These are phyloP conservation scores for Dascillus cervinus DNA, from an alignment of 2,888 invertebrate species.

Conservation along the genomic window DNA sequence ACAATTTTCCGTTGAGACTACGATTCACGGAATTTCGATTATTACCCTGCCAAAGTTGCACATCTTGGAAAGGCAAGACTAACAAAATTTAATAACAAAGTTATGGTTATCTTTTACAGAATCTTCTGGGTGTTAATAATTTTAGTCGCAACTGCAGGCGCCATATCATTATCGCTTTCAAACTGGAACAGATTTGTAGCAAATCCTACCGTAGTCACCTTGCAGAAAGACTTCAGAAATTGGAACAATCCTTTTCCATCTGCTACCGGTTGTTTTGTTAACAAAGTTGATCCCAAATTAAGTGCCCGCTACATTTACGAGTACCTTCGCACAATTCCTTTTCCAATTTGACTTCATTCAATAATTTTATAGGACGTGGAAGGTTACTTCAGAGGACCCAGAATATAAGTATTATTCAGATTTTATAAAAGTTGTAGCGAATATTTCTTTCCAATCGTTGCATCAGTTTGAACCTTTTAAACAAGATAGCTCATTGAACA, in stretches of 20 bases:
- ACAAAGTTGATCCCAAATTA: slow-evolving; percentile 35
- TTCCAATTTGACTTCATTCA: no score
- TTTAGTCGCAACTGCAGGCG: slow-evolving; percentile 4
- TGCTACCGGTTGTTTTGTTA: slow-evolving; percentile 48
- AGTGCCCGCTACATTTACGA: slow-evolving; percentile 33
- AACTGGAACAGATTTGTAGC: slow-evolving; percentile 51
- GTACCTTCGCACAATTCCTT: no score
- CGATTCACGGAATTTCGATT: no score
- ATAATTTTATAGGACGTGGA: slow-evolving; percentile 37
- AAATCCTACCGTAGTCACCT: slow-evolving; percentile 55
- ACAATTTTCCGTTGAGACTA: no score
- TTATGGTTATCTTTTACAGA: no score
- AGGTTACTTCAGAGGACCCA: slow-evolving; percentile 36
- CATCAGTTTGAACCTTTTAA: slow-evolving; percentile 37
- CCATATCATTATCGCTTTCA: slow-evolving; percentile 8
- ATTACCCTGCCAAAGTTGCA: no score
- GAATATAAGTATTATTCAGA: slow-evolving; percentile 44
- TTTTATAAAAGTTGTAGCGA: slow-evolving; percentile 43
- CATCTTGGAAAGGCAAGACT: no score
- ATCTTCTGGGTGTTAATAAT: slow-evolving; percentile 21
- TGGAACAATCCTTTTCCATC: slow-evolving; percentile 54
- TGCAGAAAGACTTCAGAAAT: slow-evolving; percentile 55
- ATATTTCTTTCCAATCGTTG: slow-evolving; percentile 42
- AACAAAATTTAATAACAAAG: no score
- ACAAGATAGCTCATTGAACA: slow-evolving; percentile 39